These are phyloP conservation scores for Cotesia typhae DNA, from an alignment of 1,140 invertebrate species.

Conservation along the genomic window DNA sequence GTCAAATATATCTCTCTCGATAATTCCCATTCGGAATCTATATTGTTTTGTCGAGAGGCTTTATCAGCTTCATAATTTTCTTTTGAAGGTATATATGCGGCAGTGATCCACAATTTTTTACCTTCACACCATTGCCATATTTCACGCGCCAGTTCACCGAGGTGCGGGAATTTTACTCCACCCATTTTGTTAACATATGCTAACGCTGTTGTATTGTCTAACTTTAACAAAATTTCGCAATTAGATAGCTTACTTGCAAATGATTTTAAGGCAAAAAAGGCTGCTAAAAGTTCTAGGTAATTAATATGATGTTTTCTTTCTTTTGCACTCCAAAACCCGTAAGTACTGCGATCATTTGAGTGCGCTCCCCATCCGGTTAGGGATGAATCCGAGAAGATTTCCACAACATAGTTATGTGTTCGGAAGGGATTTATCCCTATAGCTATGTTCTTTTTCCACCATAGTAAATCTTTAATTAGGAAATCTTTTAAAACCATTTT, in stretches of 20 bases:
- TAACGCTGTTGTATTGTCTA: conserved; percentile 42
- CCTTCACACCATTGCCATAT: conserved; percentile 45
- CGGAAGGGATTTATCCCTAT: background rate
- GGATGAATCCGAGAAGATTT: background rate
- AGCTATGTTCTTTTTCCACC: background rate
- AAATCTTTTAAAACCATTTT: background rate
- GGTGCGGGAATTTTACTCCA: conserved; percentile 37
- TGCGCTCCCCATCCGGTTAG: background rate
- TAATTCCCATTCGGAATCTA: conserved; percentile 25
- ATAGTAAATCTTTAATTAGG: background rate
- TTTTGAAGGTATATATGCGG: conserved; percentile 39
- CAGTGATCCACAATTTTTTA: conserved; percentile 40
- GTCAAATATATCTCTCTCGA: background rate
- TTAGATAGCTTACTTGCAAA: conserved; percentile 38
- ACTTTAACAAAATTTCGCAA: conserved; percentile 17
- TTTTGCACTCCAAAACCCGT: background rate
- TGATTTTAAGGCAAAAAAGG: conserved; percentile 45
- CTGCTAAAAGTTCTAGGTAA: conserved; percentile 45
- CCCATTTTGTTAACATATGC: conserved; percentile 45
- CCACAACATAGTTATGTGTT: background rate
- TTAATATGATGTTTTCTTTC: conserved; percentile 37
- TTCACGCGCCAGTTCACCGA: conserved; percentile 32
- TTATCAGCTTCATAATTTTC: conserved; percentile 41
- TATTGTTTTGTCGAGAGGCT: conserved; percentile 28
- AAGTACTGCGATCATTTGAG: background rate